phyloP scores from a whole-genome alignment of 92 coral and sea anemone genomes.

The Porites cylindrica region DNA sequence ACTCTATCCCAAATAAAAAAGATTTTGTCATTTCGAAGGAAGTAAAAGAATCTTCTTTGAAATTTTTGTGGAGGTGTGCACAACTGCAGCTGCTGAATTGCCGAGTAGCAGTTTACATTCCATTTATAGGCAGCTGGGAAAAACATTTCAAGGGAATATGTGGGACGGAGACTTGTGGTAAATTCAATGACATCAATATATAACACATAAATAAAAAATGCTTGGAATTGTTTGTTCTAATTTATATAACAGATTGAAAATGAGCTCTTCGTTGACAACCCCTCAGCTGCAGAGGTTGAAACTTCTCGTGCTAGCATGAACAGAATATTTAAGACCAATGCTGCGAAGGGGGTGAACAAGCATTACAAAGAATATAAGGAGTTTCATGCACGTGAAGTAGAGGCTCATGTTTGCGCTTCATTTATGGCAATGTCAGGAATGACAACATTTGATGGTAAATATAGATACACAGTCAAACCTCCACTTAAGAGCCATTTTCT shows the following conservation, averaged over 20 bases:
- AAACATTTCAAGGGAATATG: conserved; percentile 11
- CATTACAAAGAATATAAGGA: conserved; percentile 45
- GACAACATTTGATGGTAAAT: neutral
- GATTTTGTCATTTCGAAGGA: conserved; percentile 11
- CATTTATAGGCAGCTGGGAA: conserved; percentile 21
- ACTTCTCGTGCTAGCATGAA: conserved; percentile 46
- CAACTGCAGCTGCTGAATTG: conserved; percentile 18
- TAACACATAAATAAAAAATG: too few relatives aligned
- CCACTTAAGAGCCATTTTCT: too few relatives aligned
- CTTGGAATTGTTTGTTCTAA: too few relatives aligned
- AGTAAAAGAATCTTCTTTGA: conserved; percentile 12
- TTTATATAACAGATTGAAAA: neutral
- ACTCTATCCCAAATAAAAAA: conserved; percentile 4
- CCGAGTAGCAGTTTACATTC: conserved; percentile 9
- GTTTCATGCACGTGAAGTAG: conserved; percentile 23
- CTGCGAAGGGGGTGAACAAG: conserved; percentile 29
- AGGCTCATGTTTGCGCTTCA: conserved; percentile 12
- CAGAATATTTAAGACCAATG: conserved; percentile 50
- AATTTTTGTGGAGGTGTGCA: conserved; percentile 6
- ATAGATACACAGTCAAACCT: neutral
- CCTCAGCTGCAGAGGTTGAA: conserved; percentile 47
- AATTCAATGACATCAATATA: conserved; percentile 17
- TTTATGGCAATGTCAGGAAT: neutral
- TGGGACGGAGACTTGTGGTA: neutral
- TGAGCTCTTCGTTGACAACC: conserved; percentile 19